Percentiles rank a stretch among this genome's conserved stretches.
Conservation (phyloP, 1,140 invertebrate species). For the Tetragonula clypearis region DNA sequence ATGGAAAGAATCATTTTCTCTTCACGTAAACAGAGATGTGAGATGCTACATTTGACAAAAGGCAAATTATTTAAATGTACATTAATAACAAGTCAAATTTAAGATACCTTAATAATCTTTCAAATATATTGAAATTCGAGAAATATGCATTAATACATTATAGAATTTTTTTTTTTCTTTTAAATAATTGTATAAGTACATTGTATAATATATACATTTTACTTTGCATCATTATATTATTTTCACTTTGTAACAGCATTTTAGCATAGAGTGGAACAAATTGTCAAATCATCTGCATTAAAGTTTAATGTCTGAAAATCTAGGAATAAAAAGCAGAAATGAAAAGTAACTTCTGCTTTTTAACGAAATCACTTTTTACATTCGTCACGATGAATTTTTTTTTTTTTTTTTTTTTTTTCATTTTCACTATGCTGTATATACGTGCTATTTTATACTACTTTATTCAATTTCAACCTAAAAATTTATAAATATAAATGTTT, state of each 20-base stretch:
- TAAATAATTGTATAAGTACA: neutral
- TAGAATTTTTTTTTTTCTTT: neutral
- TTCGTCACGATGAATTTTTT: neutral
- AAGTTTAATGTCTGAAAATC: slow-evolving; percentile 25
- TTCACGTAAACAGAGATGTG: neutral
- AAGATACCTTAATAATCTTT: neutral
- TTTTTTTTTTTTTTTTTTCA: neutral
- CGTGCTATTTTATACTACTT: neutral
- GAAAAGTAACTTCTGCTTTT: slow-evolving; percentile 8
- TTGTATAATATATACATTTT: neutral
- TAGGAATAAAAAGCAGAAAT: neutral
- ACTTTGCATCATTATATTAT: neutral
- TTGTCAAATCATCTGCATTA: neutral
- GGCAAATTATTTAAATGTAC: slow-evolving; percentile 26
- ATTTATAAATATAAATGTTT: neutral
- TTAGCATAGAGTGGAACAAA: neutral
- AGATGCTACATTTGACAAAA: neutral
- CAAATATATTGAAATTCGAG: neutral
- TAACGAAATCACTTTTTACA: slow-evolving; percentile 6
- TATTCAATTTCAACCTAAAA: neutral
- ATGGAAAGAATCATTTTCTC: neutral
- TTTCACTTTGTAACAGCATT: neutral
- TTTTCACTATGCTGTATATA: slow-evolving; percentile 5
- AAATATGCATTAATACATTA: neutral
- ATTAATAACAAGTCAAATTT: slow-evolving; percentile 11